Evolutionary conservation across 2,113 vertebrate genomes (phyloP).

Genomic region (Eupsittula cactorum): DNA sequence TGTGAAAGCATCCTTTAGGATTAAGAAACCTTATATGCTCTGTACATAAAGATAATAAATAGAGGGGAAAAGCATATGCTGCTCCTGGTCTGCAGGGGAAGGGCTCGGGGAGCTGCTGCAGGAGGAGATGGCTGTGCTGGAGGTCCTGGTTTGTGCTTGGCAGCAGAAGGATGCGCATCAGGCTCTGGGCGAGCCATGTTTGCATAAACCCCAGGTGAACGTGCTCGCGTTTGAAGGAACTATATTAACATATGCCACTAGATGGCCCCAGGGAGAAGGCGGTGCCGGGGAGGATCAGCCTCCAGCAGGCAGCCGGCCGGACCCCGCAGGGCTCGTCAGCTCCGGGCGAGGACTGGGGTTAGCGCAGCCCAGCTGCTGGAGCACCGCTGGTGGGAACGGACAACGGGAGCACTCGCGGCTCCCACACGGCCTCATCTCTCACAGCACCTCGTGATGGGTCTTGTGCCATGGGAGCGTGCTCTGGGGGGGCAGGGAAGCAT

Average conservation of each 20-base stretch:
- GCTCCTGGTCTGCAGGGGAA: background rate
- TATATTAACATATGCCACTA: conserved; percentile 40
- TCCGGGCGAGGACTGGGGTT: background rate
- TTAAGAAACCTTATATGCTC: rapidly evolving
- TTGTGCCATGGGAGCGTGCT: rapidly evolving
- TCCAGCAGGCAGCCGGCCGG: background rate
- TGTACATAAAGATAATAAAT: rapidly evolving
- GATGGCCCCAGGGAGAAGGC: conserved; percentile 56
- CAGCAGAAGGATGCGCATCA: background rate
- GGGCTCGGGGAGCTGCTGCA: background rate
- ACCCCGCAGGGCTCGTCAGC: background rate
- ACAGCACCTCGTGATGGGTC: background rate
- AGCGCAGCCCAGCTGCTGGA: background rate
- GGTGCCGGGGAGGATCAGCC: background rate
- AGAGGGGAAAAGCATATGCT: background rate
- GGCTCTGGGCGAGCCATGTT: background rate
- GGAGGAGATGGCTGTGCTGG: background rate
- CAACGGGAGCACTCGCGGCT: background rate
- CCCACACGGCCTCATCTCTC: background rate
- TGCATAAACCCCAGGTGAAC: background rate
- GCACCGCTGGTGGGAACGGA: background rate
- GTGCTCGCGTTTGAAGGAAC: rapidly evolving
- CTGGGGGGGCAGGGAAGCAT: background rate
- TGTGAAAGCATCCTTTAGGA: background rate
- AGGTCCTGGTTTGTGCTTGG: background rate